phyloP scores from a whole-genome alignment of 2,888 invertebrate species.

The Harpalus rufipes region DNA sequence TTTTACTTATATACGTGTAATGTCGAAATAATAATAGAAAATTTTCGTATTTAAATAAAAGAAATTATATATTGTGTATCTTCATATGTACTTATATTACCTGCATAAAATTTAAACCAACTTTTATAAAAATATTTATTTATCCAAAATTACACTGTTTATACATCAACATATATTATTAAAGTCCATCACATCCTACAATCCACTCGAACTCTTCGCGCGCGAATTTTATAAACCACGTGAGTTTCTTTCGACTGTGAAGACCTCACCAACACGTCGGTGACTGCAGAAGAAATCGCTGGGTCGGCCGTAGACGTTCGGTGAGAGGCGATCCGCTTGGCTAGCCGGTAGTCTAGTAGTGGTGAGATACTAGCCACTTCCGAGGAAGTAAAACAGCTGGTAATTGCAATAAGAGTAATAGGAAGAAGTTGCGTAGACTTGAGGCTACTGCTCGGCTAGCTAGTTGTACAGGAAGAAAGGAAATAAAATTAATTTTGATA shows the following conservation, averaged over 20 bases:
- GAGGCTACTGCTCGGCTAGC: too few species aligned
- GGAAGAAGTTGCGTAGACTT: too few species aligned
- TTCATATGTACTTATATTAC: background rate
- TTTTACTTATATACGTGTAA: too few species aligned
- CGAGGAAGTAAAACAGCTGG: slow-evolving; percentile 16
- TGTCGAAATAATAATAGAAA: too few species aligned
- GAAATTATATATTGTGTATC: too few species aligned
- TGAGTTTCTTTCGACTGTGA: slow-evolving; percentile 20
- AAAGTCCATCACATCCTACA: background rate
- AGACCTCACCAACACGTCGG: slow-evolving; percentile 5
- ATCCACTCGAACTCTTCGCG: background rate
- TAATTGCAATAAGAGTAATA: background rate
- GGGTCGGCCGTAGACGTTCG: slow-evolving; percentile 34
- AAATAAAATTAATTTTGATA: too few species aligned
- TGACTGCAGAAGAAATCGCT: slow-evolving; percentile 40
- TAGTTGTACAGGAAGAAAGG: too few species aligned
- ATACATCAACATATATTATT: background rate
- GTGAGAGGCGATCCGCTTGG: slow-evolving; percentile 35
- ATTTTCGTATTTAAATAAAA: too few species aligned
- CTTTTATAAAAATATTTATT: background rate
- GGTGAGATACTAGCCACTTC: slow-evolving; percentile 36
- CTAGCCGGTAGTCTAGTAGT: slow-evolving; percentile 20
- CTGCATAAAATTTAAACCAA: background rate
- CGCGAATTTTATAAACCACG: background rate
- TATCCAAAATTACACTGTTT: background rate